Conservation (phyloP, 30 jellyfish, hydroid and myxozoan species). For the Pseudorhiza aurosa region DNA sequence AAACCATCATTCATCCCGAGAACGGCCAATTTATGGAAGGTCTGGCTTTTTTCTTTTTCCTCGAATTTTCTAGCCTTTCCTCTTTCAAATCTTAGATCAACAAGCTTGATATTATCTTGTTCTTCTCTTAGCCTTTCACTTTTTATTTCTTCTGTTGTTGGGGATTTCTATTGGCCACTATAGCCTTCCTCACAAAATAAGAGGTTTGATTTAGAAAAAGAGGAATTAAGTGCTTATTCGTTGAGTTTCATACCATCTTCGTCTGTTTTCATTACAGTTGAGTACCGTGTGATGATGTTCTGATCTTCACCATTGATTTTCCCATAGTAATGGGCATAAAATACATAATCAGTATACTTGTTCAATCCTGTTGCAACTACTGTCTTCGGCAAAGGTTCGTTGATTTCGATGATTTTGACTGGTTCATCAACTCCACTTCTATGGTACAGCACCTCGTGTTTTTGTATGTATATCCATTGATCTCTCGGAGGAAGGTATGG, state of each 20-base stretch:
- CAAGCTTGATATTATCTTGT: too few species aligned
- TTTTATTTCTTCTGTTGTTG: too few species aligned
- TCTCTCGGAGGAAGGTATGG: constrained; percentile 35
- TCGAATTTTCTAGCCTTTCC: too few species aligned
- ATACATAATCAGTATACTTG: constrained; percentile 31
- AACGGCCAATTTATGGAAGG: too few species aligned
- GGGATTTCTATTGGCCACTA: too few species aligned
- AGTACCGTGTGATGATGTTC: constrained; percentile 7
- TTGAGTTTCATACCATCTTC: constrained; percentile 33
- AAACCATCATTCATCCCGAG: too few species aligned
- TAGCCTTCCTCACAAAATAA: too few species aligned
- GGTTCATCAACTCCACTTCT: background rate
- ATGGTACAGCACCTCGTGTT: constrained; percentile 2
- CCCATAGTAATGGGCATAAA: constrained; percentile 39
- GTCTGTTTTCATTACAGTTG: constrained; percentile 14
- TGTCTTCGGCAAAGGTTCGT: constrained; percentile 25
- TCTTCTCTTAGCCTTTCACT: too few species aligned
- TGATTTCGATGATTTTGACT: background rate
- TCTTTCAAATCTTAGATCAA: too few species aligned
- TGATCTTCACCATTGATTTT: background rate
- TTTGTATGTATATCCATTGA: constrained; percentile 3
- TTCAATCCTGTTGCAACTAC: constrained; percentile 6
- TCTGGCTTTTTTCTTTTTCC: too few species aligned
- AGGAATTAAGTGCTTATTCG: background rate
- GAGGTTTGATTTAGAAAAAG: background rate